phyloP scores from a whole-genome alignment of 2,113 vertebrate species.

The Carassius carassius region DNA sequence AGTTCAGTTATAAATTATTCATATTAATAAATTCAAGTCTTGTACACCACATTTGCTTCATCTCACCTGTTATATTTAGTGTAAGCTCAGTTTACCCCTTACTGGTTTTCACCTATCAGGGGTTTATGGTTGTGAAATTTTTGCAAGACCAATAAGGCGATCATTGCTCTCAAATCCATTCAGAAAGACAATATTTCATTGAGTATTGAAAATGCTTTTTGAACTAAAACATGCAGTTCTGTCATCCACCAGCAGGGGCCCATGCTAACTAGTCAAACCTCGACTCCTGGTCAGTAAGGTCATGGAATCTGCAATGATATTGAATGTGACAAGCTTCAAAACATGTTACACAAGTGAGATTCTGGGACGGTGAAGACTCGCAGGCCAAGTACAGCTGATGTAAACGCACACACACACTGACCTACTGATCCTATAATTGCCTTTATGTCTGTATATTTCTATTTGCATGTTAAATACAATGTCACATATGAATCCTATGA shows the following conservation, averaged over 20 bases:
- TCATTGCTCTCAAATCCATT: not conserved
- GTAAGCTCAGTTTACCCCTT: not conserved
- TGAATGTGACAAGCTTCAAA: not conserved
- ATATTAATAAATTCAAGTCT: too few relatives aligned
- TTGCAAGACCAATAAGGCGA: not conserved
- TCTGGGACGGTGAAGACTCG: not conserved
- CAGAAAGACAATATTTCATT: not conserved
- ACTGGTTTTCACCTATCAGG: not conserved
- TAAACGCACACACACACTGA: not conserved
- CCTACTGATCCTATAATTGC: not conserved
- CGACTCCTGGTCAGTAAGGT: not conserved
- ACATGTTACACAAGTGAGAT: slow-evolving; percentile 5
- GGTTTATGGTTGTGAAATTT: not conserved
- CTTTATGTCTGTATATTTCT: not conserved
- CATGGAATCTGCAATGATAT: not conserved
- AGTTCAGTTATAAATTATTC: too few relatives aligned
- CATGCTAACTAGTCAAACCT: not conserved
- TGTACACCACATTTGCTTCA: not conserved
- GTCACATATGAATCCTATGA: not conserved
- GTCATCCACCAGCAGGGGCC: not conserved
- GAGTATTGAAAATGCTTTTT: not conserved
- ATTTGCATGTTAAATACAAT: not conserved
- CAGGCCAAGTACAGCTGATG: not conserved
- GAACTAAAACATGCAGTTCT: not conserved
- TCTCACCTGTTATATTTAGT: not conserved